phyloP scores from a whole-genome alignment of 2,888 invertebrate species.

The Aphidius colemani region DNA sequence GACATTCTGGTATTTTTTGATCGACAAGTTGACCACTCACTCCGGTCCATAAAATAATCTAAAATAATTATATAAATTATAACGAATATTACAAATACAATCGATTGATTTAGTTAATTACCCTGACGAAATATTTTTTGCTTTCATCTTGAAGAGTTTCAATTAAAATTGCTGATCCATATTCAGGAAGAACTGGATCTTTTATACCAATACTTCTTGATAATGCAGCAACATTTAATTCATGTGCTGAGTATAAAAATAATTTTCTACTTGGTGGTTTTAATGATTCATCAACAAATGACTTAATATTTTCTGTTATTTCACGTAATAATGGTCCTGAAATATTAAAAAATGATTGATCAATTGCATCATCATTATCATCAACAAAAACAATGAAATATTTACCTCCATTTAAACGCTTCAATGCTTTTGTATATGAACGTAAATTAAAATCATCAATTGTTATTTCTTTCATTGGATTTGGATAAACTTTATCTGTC shows the following conservation, averaged over 20 bases:
- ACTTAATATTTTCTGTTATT: constrained; percentile 47
- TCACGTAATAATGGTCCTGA: constrained; percentile 45
- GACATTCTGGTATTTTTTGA: constrained; percentile 56
- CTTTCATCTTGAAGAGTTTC: constrained; percentile 48
- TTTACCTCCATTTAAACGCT: constrained; percentile 58
- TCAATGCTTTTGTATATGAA: constrained; percentile 53
- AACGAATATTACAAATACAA: neutral
- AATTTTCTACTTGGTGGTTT: constrained; percentile 45
- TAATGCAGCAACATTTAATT: constrained; percentile 48
- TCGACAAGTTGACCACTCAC: constrained; percentile 46
- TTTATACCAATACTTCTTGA: constrained; percentile 45
- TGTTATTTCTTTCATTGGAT: constrained; percentile 54
- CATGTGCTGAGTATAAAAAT: constrained; percentile 49
- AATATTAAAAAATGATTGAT: too few species aligned
- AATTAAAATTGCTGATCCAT: constrained; percentile 50
- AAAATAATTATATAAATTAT: neutral
- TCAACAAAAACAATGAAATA: neutral
- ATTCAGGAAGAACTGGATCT: constrained; percentile 47
- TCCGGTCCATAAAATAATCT: constrained; percentile 58
- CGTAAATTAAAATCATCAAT: constrained; percentile 57
- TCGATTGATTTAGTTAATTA: constrained; percentile 24
- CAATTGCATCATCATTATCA: neutral
- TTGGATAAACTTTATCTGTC: constrained; percentile 56
- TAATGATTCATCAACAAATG: constrained; percentile 37
- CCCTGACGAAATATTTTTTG: constrained; percentile 45